phyloP scores from a whole-genome alignment of 1,140 invertebrate species.

The Drosophila sp. region DNA sequence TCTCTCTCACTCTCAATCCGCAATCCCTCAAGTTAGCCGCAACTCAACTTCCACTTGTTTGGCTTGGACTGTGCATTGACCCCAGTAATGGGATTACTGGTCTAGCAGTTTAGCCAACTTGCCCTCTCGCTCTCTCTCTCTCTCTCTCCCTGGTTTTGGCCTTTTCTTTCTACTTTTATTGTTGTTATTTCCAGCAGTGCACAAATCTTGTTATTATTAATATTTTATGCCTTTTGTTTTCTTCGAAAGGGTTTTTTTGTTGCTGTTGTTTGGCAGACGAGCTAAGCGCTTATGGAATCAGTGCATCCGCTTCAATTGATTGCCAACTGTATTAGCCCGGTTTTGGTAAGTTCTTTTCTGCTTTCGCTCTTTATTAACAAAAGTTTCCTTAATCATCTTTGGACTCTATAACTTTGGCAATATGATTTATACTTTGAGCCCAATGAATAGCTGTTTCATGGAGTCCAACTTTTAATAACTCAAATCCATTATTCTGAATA shows the following conservation, averaged over 20 bases:
- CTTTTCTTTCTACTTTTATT: conserved; percentile 4
- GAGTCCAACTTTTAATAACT: too few relatives aligned
- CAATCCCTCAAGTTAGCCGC: conserved; percentile 9
- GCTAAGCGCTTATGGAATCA: conserved; percentile 58
- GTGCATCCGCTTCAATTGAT: conserved; percentile 70
- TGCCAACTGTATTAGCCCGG: conserved; percentile 55
- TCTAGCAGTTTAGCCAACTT: conserved; percentile 50
- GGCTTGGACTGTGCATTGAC: conserved; percentile 54
- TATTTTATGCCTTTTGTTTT: conserved; percentile 66
- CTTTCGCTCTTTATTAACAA: too few relatives aligned
- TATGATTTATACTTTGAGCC: too few relatives aligned
- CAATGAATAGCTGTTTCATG: too few relatives aligned
- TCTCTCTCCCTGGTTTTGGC: background rate
- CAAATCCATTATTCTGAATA: too few relatives aligned
- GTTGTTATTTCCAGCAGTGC: conserved; percentile 45
- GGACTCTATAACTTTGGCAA: too few relatives aligned
- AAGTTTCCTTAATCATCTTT: too few relatives aligned
- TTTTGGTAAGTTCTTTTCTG: background rate
- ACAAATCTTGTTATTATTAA: conserved; percentile 71
- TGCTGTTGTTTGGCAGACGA: conserved; percentile 16
- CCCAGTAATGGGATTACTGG: conserved; percentile 66
- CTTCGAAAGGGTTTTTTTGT: conserved; percentile 27
- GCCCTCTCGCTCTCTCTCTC: background rate
- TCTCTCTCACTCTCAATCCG: too few relatives aligned
- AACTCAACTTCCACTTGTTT: conserved; percentile 37